A percentile compares a stretch with the other conserved stretches of the same genome.
Evolutionary conservation across 2,113 vertebrate genomes (phyloP).

Genomic region (Syngnathus floridae): DNA sequence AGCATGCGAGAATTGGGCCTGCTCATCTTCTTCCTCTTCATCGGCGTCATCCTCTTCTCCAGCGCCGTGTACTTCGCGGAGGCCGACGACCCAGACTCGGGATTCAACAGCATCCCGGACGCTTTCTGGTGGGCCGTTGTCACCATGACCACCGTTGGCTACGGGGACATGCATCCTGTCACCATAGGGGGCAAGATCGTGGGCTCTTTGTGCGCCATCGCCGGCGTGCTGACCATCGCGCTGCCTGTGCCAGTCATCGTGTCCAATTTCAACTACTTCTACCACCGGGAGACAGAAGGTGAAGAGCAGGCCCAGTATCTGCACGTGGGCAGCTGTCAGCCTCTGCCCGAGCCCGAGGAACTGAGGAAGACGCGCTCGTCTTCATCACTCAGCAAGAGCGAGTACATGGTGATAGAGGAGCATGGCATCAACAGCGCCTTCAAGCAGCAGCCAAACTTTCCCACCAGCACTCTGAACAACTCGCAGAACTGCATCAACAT

Average conservation of each 20-base stretch:
- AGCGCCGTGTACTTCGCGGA: conserved; percentile 96
- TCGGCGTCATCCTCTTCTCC: conserved; percentile 95
- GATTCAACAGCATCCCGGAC: conserved; percentile 93
- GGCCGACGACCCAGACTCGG: conserved; percentile 88
- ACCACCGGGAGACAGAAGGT: conserved; percentile 92
- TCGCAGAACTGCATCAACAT: conserved; percentile 86
- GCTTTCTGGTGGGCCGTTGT: conserved; percentile 99
- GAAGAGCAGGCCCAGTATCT: conserved; percentile 96
- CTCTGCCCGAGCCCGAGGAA: conserved; percentile 83
- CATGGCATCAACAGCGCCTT: conserved; percentile 81
- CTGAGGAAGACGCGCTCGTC: conserved; percentile 84
- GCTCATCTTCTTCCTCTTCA: conserved; percentile 95
- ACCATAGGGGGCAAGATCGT: conserved; percentile 98
- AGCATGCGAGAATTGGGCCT: conserved; percentile 91
- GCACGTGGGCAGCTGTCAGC: conserved; percentile 92
- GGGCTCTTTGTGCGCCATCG: conserved; percentile 92
- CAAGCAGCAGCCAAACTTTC: conserved; percentile 84
- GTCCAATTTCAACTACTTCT: conserved; percentile 98
- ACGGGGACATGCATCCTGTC: conserved; percentile 95
- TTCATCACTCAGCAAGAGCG: conserved; percentile 92
- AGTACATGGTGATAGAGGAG: conserved; percentile 97
- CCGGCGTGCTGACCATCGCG: conserved; percentile 92
- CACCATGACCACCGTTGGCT: conserved; percentile 97
- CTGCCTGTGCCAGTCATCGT: conserved; percentile 96
- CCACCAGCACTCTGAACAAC: conserved; percentile 75